Conservation (phyloP, 1,140 invertebrate genomes). For the Ceratosolen solmsi region DNA sequence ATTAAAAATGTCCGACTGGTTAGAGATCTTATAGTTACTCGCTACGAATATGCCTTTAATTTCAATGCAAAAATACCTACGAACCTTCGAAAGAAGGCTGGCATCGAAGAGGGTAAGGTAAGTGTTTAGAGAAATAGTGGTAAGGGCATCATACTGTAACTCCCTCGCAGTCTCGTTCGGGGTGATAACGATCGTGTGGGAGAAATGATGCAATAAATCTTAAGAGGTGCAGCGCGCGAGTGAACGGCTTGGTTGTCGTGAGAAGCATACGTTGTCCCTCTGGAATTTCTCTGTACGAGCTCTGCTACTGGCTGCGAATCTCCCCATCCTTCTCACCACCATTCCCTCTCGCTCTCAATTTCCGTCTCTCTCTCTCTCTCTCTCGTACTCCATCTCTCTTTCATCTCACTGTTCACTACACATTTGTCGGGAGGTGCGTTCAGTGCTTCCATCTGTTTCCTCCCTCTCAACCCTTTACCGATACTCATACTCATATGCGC, state of each 20-base stretch:
- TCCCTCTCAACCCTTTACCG: constrained; percentile 1
- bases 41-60: neutral
- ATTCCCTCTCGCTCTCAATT: neutral
- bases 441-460: neutral
- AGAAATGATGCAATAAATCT: constrained; percentile 46
- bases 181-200: constrained; percentile 22
- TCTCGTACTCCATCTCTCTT: neutral
- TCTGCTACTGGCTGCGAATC: too few relatives aligned
- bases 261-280: neutral
- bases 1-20: neutral
- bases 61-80: neutral
- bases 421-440: neutral
- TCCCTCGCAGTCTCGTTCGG: neutral
- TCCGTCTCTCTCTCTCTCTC: neutral
- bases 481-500: neutral
- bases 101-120: neutral
- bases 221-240: neutral
- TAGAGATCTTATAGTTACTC: neutral
- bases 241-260: neutral
- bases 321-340: too few relatives aligned
- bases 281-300: neutral
- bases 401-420: neutral
- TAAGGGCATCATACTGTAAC: neutral
- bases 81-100: neutral
- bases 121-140: neutral